A percentile compares a stretch with the other conserved stretches of the same genome.
Conservation (phyloP, 2,888 invertebrate species). For the Epsilonema sp. region DNA sequence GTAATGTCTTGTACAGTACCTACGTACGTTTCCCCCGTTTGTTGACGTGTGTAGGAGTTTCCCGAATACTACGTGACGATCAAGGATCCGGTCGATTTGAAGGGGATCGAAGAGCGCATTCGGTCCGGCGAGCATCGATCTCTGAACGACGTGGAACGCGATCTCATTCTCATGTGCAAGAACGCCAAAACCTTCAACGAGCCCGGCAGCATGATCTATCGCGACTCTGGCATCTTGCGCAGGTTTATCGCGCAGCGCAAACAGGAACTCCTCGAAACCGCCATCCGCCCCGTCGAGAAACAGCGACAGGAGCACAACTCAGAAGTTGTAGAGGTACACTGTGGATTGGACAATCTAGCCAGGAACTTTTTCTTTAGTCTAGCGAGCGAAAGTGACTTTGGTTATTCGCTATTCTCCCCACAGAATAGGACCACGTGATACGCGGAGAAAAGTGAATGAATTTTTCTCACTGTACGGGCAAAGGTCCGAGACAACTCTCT, state of each 20-base stretch:
- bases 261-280: conserved; percentile 39
- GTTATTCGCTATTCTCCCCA: no score
- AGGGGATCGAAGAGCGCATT: conserved; percentile 72
- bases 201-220: conserved; percentile 84
- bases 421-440: no score
- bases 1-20: no score
- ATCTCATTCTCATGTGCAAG: conserved; percentile 66
- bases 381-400: no score
- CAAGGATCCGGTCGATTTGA: conserved; percentile 77
- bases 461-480: no score
- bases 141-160: conserved; percentile 64
- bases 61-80: conserved; percentile 89
- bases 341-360: background rate
- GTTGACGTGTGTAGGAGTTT: conserved; percentile 45
- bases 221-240: conserved; percentile 52
- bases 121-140: conserved; percentile 48
- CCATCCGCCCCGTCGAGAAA: background rate
- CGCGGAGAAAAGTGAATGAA: no score
- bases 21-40: no score
- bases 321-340: background rate
- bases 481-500: no score
- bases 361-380: no score
- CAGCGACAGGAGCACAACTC: background rate
- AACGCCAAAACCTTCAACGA: conserved; percentile 92
- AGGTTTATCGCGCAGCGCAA: conserved; percentile 46